Evolutionary conservation across 2,888 invertebrate species (phyloP).

Genomic region (Ceraclea dissimilis): DNA sequence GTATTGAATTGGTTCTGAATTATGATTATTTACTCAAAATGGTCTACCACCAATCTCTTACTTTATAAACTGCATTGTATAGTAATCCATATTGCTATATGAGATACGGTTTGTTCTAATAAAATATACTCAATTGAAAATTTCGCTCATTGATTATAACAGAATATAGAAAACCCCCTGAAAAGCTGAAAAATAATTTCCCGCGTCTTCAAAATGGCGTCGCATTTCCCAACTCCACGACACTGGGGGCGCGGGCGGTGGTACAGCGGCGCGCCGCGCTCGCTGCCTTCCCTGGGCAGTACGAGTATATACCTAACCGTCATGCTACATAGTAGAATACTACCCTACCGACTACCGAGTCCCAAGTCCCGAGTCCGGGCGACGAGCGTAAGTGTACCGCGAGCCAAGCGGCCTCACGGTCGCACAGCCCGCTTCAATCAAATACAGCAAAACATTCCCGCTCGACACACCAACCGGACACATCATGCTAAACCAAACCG

Average conservation of each 20-base stretch:
- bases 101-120: too few species aligned
- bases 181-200: not conserved
- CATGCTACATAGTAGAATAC: not conserved
- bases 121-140: too few species aligned
- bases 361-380: conserved; percentile 4
- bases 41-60: too few species aligned
- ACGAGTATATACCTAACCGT: not conserved
- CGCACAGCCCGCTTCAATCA: conserved; percentile 5
- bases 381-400: conserved; percentile 11
- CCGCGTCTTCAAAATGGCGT: conserved; percentile 3
- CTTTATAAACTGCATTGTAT: too few species aligned
- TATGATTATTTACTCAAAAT: too few species aligned
- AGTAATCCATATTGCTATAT: too few species aligned
- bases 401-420: conserved; percentile 19
- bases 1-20: too few species aligned
- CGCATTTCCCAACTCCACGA: not conserved
- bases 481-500: not conserved
- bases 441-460: not conserved
- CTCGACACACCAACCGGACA: conserved; percentile 5
- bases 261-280: not conserved
- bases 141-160: too few species aligned
- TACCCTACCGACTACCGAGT: not conserved
- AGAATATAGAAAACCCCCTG: too few species aligned
- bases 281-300: not conserved
- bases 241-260: not conserved